A percentile compares a stretch with the other conserved stretches of the same genome.
phyloP scores from a whole-genome alignment of 2,113 vertebrate species.

The Cichladusa arquata region DNA sequence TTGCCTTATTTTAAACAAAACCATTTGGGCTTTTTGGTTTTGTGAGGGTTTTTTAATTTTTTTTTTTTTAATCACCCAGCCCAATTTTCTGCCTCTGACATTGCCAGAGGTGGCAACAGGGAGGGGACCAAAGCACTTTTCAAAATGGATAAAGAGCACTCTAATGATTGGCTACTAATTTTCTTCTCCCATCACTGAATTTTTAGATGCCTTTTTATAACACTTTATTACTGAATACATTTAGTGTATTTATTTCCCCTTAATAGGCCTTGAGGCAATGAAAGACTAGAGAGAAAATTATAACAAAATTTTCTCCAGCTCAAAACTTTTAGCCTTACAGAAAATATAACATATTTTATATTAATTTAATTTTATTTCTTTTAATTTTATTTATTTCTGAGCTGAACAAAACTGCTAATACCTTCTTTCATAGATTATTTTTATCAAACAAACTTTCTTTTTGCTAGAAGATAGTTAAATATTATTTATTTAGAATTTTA shows the following conservation, averaged over 20 bases:
- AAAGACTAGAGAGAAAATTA: background rate
- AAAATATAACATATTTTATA: background rate
- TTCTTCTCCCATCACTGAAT: background rate
- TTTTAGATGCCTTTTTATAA: background rate
- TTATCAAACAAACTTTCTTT: background rate
- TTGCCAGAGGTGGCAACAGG: background rate
- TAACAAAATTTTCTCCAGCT: background rate
- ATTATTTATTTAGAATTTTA: background rate
- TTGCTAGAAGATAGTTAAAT: background rate
- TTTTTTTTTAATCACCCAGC: background rate
- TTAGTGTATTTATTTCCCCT: background rate
- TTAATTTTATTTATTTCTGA: background rate
- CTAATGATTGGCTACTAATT: background rate
- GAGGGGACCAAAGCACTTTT: background rate
- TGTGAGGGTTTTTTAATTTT: background rate
- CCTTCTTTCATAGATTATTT: background rate
- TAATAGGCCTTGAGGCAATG: background rate
- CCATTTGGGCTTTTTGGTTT: background rate
- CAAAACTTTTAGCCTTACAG: background rate
- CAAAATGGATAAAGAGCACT: background rate
- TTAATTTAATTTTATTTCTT: background rate
- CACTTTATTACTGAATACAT: background rate
- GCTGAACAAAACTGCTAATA: background rate
- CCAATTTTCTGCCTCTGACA: background rate
- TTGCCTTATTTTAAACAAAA: slow-evolving; percentile 52